Evolutionary conservation across 2,797 vertebrate species (phyloP), one percentile per base, ranked within the genome.

Genomic region (Cheirogaleus major): DNA sequence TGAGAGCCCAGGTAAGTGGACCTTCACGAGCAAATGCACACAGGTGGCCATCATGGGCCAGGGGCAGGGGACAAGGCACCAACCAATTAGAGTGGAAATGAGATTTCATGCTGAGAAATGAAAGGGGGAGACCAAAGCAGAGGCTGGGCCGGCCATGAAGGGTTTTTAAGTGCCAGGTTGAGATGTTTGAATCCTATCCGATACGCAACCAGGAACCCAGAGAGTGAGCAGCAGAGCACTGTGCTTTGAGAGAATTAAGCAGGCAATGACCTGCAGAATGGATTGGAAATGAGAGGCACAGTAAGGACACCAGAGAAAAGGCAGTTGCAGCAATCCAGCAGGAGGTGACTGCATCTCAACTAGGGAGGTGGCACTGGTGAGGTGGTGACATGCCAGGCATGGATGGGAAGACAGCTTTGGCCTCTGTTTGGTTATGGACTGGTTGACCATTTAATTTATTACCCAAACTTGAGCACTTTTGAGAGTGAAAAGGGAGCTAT

Each of bases 371-470:
- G 69, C 27, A 2, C 23, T 50, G 55, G 63, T 70, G 35, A 87
- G 38, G 32, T 11, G 65, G 78, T 30, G 43, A 30, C 48, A 52
- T 25, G 67, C 70, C 52, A 57, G 95, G 14, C 50, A 32, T 1
- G 4, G 79, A 87, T 18, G 14, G 48, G 50, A 86, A 30, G 43
- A 82, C n/a, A 96, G 89, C 30, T 65, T 83, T 35, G 67, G 75
- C 32, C 65, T 89, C 83, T 22, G 43, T 50, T 38, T 88, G 81
- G 43, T 61, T 83, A 70, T 22, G 89, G 38, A 72, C n/a, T 22
- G 52, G 43, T 78, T 90, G 81, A 57, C 57, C 81, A 55, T 73
- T 92, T 84, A 57, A 96, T 72, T 69, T 97, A 88, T 52, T 87
- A 52, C 61, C 81, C 57, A 27, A 85, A 78, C 45, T 10, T 82